A percentile compares a stretch with the other conserved stretches of the same genome.
Conservation (phyloP, 2,888 invertebrate species). For the Idaea aversata region DNA sequence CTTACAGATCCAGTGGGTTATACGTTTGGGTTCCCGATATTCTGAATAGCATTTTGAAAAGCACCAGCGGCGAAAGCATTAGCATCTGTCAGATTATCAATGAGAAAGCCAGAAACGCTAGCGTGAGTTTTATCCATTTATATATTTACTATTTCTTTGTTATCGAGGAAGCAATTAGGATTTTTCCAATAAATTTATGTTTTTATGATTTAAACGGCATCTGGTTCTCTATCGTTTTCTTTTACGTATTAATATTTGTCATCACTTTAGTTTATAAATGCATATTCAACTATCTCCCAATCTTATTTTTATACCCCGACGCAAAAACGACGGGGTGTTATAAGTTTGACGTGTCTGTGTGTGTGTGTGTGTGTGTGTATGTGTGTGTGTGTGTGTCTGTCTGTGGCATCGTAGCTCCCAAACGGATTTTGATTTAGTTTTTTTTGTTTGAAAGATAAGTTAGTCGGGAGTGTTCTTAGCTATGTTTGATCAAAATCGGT, state of each 20-base stretch:
- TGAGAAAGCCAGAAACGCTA: conserved; percentile 52
- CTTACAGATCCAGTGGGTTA: conserved; percentile 73
- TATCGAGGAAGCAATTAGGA: not conserved
- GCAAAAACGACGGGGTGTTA: too few species aligned
- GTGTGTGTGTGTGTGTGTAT: too few species aligned
- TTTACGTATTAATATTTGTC: not conserved
- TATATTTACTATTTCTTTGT: not conserved
- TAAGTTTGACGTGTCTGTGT: too few species aligned
- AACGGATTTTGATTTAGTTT: too few species aligned
- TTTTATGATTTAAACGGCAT: not conserved
- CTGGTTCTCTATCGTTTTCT: not conserved
- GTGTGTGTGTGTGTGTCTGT: too few species aligned
- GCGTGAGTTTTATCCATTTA: conserved; percentile 32
- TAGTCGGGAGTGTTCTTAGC: too few species aligned
- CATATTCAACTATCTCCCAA: too few species aligned
- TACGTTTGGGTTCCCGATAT: conserved; percentile 82
- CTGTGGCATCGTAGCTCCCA: too few species aligned
- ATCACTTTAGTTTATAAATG: not conserved
- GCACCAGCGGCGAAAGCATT: conserved; percentile 46
- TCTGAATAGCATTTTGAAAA: conserved; percentile 71
- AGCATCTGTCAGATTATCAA: conserved; percentile 68
- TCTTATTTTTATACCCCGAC: too few species aligned
- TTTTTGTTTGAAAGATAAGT: too few species aligned
- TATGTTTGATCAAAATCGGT: too few species aligned
- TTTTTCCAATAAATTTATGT: not conserved